Base-by-base conservation (phyloP, 2,113 vertebrate genomes). In the Bujurquina vittata region DNA sequence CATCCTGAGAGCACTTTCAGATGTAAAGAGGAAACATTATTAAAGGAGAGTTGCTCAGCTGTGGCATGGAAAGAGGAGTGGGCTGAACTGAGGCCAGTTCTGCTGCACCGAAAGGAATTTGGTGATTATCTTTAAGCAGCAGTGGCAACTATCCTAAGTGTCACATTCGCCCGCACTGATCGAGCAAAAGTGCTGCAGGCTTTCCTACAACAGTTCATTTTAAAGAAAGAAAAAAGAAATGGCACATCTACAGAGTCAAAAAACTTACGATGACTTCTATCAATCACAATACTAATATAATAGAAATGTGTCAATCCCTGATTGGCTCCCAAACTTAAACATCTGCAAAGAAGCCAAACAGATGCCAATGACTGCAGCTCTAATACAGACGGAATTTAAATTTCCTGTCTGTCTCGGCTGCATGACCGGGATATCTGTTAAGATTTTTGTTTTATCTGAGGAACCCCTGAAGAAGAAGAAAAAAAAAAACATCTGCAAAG, bases 111-210 rank as follows among this genome's bases (percentile, higher is more conserved):
- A 37, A 49, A 77, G 67, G 82, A 83, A 83, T 58, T 59, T 20
- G 55, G 76, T 77, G 78, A 86, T 80, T 57, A 78, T 78, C 61
- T 86, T 77, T 11, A 77, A 85, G 75, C 59, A 81, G 54, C 26
- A 62, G 46, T 20, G 12, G 59, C 77, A 57, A 35, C 60, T 56
- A 20, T 84, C 3, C 1, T 14, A 43, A 49, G 65, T 7, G 46
- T 72, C 6, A 5, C 46, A 31, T 26, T 33, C 67, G 65, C 65
- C 65, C 52, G 65, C 10, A 31, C 65, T 4, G 65, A 54, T 54
- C 18, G 26, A 72, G 67, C 67, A 0, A 23, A 72, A 72, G 17
- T 72, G 43, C 65, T 72, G 43, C 23, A 72, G 65, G 12, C 31
- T 52, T 72, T 5, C 43, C 43, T 18, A 20, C 43, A 52, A 17